phyloP scores from a whole-genome alignment of 2,797 vertebrate species.

The Sebastes melanostomus region DNA sequence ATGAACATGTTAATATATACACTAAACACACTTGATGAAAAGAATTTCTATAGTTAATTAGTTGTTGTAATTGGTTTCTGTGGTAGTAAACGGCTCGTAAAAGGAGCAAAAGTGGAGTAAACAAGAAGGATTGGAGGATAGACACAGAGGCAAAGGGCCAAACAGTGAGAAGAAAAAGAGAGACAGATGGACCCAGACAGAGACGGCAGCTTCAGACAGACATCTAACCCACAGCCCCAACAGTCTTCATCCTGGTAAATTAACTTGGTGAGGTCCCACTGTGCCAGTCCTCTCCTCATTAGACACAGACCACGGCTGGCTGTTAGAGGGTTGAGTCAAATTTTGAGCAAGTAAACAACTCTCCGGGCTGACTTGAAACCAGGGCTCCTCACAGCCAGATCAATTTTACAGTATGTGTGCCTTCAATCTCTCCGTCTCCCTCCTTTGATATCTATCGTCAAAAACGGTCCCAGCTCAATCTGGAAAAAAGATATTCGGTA shows the following conservation, averaged over 20 bases:
- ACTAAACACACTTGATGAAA: background rate
- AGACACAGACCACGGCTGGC: conserved; percentile 55
- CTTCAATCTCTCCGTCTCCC: background rate
- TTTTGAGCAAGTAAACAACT: conserved; percentile 63
- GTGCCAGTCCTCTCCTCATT: conserved; percentile 64
- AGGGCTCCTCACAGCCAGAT: conserved; percentile 16
- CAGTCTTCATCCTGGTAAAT: conserved; percentile 62
- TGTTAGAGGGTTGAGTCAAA: conserved; percentile 52
- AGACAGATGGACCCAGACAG: conserved; percentile 42
- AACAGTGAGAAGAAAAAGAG: background rate
- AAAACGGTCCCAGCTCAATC: background rate
- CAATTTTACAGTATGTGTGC: conserved; percentile 31
- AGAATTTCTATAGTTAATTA: background rate
- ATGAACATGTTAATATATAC: background rate
- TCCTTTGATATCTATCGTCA: background rate
- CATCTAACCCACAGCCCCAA: conserved; percentile 18
- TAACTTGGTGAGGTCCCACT: conserved; percentile 55
- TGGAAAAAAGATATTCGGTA: background rate
- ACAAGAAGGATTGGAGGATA: background rate
- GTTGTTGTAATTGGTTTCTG: background rate
- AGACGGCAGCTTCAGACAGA: conserved; percentile 29
- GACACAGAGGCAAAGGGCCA: conserved; percentile 6
- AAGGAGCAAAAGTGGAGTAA: background rate
- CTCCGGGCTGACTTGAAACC: conserved; percentile 33
- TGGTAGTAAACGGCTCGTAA: background rate